Percentiles rank a stretch among this genome's conserved stretches.
phyloP scores from a whole-genome alignment of 2,888 invertebrate species.

The Dryomyza anilis region DNA sequence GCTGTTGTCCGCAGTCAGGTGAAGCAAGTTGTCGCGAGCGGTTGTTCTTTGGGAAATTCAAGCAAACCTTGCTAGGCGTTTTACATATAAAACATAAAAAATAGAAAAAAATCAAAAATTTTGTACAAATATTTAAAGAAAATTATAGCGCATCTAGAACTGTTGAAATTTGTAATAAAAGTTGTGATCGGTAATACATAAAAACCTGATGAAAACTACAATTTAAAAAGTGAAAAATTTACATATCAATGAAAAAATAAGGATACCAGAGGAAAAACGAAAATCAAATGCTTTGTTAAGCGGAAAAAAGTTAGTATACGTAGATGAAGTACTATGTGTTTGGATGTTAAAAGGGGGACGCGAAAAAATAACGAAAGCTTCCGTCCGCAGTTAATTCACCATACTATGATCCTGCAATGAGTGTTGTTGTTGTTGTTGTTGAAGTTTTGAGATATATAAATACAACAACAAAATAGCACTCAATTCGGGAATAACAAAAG shows the following conservation, averaged over 20 bases:
- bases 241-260: slow-evolving; percentile 26
- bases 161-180: slow-evolving; percentile 34
- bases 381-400: slow-evolving; percentile 47
- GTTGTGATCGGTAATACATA: slow-evolving; percentile 33
- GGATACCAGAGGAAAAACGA: slow-evolving; percentile 20
- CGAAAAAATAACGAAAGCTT: slow-evolving; percentile 16
- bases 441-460: not conserved
- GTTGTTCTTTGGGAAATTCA: slow-evolving; percentile 46
- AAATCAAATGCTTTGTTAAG: slow-evolving; percentile 21
- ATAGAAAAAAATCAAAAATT: slow-evolving; percentile 20
- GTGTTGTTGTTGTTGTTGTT: no score
- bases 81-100: slow-evolving; percentile 23
- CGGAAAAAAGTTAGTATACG: slow-evolving; percentile 15
- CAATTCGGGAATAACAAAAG: slow-evolving; percentile 30
- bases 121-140: slow-evolving; percentile 7
- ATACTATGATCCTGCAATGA: slow-evolving; percentile 55
- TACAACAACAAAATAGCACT: not conserved
- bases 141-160: not conserved
- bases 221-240: slow-evolving; percentile 17
- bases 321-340: not conserved
- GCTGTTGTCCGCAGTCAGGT: slow-evolving; percentile 56
- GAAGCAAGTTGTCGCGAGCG: slow-evolving; percentile 60
- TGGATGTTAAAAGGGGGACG: no score
- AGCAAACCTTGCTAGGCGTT: slow-evolving; percentile 8
- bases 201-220: slow-evolving; percentile 30